Base-by-base conservation (phyloP, 2,888 invertebrate species). In the Cyclophora albipunctata region DNA sequence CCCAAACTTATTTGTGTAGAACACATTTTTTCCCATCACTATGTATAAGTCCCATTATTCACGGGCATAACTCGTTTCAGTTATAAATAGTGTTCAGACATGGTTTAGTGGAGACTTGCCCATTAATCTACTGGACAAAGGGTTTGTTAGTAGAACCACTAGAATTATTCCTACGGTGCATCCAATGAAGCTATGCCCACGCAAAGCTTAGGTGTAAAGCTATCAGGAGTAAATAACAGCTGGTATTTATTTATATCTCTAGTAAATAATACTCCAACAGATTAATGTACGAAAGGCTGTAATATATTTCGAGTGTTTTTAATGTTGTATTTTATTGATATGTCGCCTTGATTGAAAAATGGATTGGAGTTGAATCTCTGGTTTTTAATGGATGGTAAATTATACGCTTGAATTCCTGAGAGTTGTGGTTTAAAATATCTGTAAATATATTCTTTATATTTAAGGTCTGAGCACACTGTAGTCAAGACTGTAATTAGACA, bases 41-140 rank as follows among this genome's bases (percentile, higher is more conserved):
- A 50, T 7, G 45, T 37, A 37, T 84, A 84, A 84, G 75, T 78
- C 71, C 73, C 80, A 84, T 86, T 84, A 84, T 81, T 83, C 81
- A 81, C 70, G 80, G 74, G 65, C 69, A 81, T 84, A 85, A 84
- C 81, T 85, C 80, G 80, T 71, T 73, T 68, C 67, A 69, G 84
- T 75, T 84, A 83, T 86, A 87, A 85, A 86, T 84, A 85, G 72
- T 68, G 71, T 70, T 73, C 73, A 69, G 84, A 84, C 84, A 80
- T 81, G 75, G 73, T 81, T 84, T 84, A 82, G 71, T 71, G 76
- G 71, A 67, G 71, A 69, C 73, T 60, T 62, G 68, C 69, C 67
- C 74, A 73, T 83, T 80, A 82, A 71, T 84, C 76, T 64, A 65
- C 55, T 57, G 63, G 73, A 86, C 84, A 86, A 87, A 84, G 83